These are phyloP conservation scores for Danio kyathit DNA, from an alignment of 2,797 vertebrate genomes.

Conservation along the genomic window DNA sequence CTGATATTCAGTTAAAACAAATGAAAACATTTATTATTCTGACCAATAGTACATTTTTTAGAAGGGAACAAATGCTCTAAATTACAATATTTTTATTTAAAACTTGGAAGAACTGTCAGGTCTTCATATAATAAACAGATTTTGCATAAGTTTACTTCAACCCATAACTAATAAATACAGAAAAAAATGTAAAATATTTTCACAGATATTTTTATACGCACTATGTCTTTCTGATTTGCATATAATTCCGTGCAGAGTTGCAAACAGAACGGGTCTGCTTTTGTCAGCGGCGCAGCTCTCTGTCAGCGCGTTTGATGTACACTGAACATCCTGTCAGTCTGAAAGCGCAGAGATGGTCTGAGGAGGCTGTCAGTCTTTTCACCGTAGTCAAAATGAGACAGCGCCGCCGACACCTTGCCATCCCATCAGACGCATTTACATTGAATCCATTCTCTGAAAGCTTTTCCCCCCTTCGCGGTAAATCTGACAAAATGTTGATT, in stretches of 20 bases:
- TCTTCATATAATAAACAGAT: too few relatives aligned
- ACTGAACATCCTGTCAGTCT: constrained; percentile 75
- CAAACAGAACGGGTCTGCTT: constrained; percentile 74
- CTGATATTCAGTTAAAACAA: too few relatives aligned
- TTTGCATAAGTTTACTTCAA: too few relatives aligned
- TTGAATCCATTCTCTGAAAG: constrained; percentile 46
- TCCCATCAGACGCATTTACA: constrained; percentile 56
- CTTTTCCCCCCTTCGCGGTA: constrained; percentile 4
- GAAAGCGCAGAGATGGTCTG: constrained; percentile 67
- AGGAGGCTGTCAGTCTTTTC: constrained; percentile 72
- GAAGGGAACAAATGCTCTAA: too few relatives aligned
- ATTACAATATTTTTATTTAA: too few relatives aligned
- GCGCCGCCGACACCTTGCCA: constrained; percentile 66
- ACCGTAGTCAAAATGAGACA: constrained; percentile 59
- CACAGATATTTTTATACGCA: not conserved
- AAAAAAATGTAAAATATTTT: too few relatives aligned
- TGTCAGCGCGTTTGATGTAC: constrained; percentile 69
- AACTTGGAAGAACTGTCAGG: too few relatives aligned
- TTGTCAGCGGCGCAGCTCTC: constrained; percentile 52
- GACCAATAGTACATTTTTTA: too few relatives aligned
- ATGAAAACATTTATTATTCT: too few relatives aligned
- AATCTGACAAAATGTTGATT: constrained; percentile 82
- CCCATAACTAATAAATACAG: too few relatives aligned
- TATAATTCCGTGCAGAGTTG: constrained; percentile 16
- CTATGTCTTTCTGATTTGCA: constrained; percentile 4